These are phyloP conservation scores for Athripsodes cinereus DNA, from an alignment of 2,888 invertebrate genomes.

Conservation along the genomic window DNA sequence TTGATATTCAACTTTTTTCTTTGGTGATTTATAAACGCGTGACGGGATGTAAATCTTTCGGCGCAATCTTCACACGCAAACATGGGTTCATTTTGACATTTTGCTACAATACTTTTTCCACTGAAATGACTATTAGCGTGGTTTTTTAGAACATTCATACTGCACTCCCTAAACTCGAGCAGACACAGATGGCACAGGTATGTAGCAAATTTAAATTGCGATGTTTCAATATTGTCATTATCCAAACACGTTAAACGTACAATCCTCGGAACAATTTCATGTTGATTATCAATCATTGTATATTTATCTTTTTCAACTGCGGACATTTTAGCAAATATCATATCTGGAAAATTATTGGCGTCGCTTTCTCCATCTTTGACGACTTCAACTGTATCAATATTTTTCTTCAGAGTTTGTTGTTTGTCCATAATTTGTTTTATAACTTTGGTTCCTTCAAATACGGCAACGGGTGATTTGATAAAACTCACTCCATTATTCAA, in stretches of 20 bases:
- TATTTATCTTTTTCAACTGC: slow-evolving; percentile 20
- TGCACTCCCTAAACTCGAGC: slow-evolving; percentile 28
- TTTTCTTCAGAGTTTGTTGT: not conserved
- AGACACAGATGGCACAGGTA: slow-evolving; percentile 32
- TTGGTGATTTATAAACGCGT: slow-evolving; percentile 28
- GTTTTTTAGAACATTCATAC: slow-evolving; percentile 27
- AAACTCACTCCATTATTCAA: not conserved
- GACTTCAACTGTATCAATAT: not conserved
- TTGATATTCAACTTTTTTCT: slow-evolving; percentile 27
- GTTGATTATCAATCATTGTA: slow-evolving; percentile 12
- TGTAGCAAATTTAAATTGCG: slow-evolving; percentile 12
- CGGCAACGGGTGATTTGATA: not conserved
- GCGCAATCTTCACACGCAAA: slow-evolving; percentile 29
- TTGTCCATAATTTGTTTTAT: not conserved
- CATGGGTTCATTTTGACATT: slow-evolving; percentile 18
- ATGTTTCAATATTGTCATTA: not conserved
- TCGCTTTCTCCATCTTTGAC: not conserved
- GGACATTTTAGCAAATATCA: slow-evolving; percentile 18
- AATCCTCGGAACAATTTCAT: slow-evolving; percentile 21
- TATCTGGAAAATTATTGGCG: slow-evolving; percentile 11
- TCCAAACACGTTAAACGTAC: not conserved
- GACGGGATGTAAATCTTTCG: slow-evolving; percentile 27
- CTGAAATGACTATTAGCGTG: slow-evolving; percentile 32
- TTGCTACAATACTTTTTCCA: slow-evolving; percentile 7
- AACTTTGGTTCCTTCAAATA: not conserved